Evolutionary conservation across 2,797 vertebrate genomes (phyloP), one percentile per base, ranked within the genome.

Genomic region (Girardinus metallicus): DNA sequence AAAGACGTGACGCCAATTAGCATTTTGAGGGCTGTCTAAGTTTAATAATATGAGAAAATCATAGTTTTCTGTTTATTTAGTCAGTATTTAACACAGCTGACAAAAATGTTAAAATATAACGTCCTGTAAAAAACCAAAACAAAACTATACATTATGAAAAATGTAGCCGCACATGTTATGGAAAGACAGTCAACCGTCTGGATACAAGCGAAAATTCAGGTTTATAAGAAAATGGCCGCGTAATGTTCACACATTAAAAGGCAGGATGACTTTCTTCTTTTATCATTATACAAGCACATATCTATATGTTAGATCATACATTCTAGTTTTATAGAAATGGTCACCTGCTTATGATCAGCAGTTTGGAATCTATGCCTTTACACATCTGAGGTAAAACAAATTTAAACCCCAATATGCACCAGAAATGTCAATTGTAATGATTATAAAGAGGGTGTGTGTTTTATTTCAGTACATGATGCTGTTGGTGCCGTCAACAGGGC

Each of bases 401-500:
- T 41, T 26, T 68, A 68, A 26, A 68, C 36, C 36, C 11, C 34
- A 23, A 36, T 36, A 36, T 66, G 36, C 34, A 39, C 34, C 16
- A 66, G 31, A 64, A 34, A 34, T 36, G 29, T 36, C 7, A 3
- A 64, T 31, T n/a, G 3, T 8, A 60, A 15, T 12, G 13, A 18
- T 34, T 62, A 34, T 34, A 18, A 34, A 18, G 2, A 70, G 66
- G 23, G 10, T 44, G 41, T 26, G 9, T 11, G 10, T 68, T 68
- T 39, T 41, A 68, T 41, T 68, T 39, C 41, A 43, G 9, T 16
- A 70, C 49, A 34, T 11, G 29, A 49, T 49, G 66, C 66, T 70
- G 72, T 73, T 51, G 72, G n/a, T 34, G 43, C 72, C 46, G 34
- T 34, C 44, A 73, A 23, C 46, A 23, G 77, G 46, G 34, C 74